A percentile compares a stretch with the other conserved stretches of the same genome.
These are phyloP conservation scores for Empidonax traillii DNA, from an alignment of 2,113 vertebrate species.

Conservation along the genomic window DNA sequence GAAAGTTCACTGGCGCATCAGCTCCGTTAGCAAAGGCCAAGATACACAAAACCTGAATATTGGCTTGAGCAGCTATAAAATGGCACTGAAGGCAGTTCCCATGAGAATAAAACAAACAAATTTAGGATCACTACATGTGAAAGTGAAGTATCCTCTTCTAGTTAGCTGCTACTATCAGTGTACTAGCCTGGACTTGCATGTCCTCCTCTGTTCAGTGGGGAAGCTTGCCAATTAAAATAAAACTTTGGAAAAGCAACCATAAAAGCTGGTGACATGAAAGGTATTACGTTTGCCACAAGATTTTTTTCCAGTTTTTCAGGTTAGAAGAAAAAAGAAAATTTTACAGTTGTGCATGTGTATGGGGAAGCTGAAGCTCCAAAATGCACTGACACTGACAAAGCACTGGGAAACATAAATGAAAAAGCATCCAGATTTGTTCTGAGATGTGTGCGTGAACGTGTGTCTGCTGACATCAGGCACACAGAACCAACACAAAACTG, in stretches of 20 bases:
- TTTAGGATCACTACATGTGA: not conserved
- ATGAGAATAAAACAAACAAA: not conserved
- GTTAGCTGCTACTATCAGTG: not conserved
- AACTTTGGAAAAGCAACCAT: not conserved
- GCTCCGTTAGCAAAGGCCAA: not conserved
- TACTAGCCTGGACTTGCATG: not conserved
- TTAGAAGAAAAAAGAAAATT: not conserved
- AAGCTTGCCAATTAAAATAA: not conserved
- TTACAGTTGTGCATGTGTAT: not conserved
- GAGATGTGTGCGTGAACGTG: accelerated
- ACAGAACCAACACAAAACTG: not conserved
- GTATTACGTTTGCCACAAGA: not conserved
- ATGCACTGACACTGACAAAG: not conserved
- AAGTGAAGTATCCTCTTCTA: not conserved
- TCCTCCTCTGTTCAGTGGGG: not conserved
- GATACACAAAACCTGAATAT: not conserved
- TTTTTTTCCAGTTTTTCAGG: not conserved
- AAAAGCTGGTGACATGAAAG: not conserved
- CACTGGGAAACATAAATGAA: not conserved
- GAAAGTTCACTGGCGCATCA: not conserved
- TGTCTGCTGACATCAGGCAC: not conserved
- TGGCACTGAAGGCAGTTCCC: not conserved
- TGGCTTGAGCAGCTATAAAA: not conserved
- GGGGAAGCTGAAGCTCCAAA: not conserved
- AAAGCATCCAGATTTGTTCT: not conserved